Evolutionary conservation across 2,797 vertebrate genomes (phyloP).

Genomic region (Leptoclinus maculatus): DNA sequence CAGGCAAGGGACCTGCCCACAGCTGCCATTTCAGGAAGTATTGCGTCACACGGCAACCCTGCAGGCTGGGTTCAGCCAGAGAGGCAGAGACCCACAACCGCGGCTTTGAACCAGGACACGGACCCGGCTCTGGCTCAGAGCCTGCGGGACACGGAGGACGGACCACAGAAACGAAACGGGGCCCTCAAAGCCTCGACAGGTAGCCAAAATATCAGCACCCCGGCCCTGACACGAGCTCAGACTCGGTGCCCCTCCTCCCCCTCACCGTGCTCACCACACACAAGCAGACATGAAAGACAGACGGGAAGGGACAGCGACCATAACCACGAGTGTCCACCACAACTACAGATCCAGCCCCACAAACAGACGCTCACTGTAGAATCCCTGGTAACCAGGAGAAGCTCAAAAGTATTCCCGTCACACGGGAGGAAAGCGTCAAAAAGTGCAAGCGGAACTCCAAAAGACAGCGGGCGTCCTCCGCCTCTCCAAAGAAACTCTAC

Average conservation of each 20-base stretch:
- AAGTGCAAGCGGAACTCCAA: slow-evolving; percentile 70
- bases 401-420: slow-evolving; percentile 47
- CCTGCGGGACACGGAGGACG: slow-evolving; percentile 8
- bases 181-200: slow-evolving; percentile 60
- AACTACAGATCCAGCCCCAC: slow-evolving; percentile 48
- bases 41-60: slow-evolving; percentile 76
- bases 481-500: slow-evolving; percentile 78
- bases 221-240: slow-evolving; percentile 62
- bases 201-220: slow-evolving; percentile 42
- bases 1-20: slow-evolving; percentile 63
- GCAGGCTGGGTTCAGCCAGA: slow-evolving; percentile 47
- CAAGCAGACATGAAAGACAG: slow-evolving; percentile 33
- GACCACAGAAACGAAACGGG: slow-evolving; percentile 22
- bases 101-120: slow-evolving; percentile 31
- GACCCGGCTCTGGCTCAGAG: slow-evolving; percentile 12
- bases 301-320: slow-evolving; percentile 39
- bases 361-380: slow-evolving; percentile 61
- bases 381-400: slow-evolving; percentile 60
- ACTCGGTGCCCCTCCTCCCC: slow-evolving; percentile 8
- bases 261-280: slow-evolving; percentile 53
- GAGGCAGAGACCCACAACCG: slow-evolving; percentile 30
- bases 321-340: slow-evolving; percentile 36
- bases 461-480: slow-evolving; percentile 68
- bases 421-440: slow-evolving; percentile 68
- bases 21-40: slow-evolving; percentile 84